phyloP scores from a whole-genome alignment of 2,888 invertebrate genomes.

The Blomia tropicalis region DNA sequence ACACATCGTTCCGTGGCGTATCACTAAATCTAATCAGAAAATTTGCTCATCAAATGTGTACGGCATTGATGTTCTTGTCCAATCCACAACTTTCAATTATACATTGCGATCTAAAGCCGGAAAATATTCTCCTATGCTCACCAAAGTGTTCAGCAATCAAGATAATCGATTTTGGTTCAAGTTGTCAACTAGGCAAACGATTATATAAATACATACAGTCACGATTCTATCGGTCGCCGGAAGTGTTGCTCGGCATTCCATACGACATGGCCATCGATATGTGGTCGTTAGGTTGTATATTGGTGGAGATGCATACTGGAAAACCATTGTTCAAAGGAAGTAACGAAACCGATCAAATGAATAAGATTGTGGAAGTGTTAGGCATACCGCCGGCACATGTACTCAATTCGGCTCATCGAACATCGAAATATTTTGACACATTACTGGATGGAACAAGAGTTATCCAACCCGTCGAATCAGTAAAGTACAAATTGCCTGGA shows the following conservation, averaged over 20 bases:
- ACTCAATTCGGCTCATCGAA: conserved; percentile 87
- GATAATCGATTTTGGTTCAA: conserved; percentile 99
- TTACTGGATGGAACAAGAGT: conserved; percentile 73
- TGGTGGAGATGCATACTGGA: conserved; percentile 99
- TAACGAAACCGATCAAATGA: conserved; percentile 99
- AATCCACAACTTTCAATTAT: conserved; percentile 98
- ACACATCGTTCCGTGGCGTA: conserved; percentile 98
- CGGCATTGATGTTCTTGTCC: conserved; percentile 95
- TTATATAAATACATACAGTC: conserved; percentile 99
- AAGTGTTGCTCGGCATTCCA: conserved; percentile 91
- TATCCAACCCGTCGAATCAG: conserved; percentile 43
- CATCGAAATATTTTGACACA: conserved; percentile 94
- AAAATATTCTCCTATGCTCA: conserved; percentile 98
- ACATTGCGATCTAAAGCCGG: conserved; percentile 99
- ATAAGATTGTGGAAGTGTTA: conserved; percentile 96
- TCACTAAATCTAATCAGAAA: conserved; percentile 98
- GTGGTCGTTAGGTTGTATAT: conserved; percentile 99
- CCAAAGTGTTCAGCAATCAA: conserved; percentile 99
- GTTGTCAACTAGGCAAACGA: conserved; percentile 97
- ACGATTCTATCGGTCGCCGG: conserved; percentile 93
- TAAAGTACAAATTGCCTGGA: conserved; percentile 70
- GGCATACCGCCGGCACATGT: conserved; percentile 95
- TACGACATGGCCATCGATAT: conserved; percentile 99
- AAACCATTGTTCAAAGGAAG: conserved; percentile 97
- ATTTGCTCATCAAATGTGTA: conserved; percentile 98